Evolutionary conservation across 2,888 invertebrate genomes (phyloP), one percentile per base, ranked within the genome.

Genomic region (Tachina grossa): DNA sequence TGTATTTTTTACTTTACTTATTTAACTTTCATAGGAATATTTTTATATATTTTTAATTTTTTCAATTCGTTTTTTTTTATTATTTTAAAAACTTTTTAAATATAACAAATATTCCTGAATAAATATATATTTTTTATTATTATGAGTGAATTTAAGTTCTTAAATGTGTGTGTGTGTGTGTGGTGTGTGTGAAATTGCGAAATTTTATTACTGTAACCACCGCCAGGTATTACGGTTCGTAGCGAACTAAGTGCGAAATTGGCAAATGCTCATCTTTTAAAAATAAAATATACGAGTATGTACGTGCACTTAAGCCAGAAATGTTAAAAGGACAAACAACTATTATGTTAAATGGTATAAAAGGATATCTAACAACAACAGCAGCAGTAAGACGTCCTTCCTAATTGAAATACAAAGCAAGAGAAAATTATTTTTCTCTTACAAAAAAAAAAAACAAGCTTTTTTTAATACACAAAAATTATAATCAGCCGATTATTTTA

Each of bases 221-320:
- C 85, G 85, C 55, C 71, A 63, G 57, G 71, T 79, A 66, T 43
- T 55, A 80, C 85, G 85, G 85, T 83, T 85, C 83, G 76, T 68
- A 76, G 74, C 68, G 85, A 85, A 85, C 85, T 85, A 83, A 85
- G 57, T 80, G 55, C 72, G 68, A 85, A 85, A 80, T 83, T 85
- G 66, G 47, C 71, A 85, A 85, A 85, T 77, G 59, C 83, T 85
- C 85, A 83, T 80, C 83, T 83, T 85, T 85, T 41, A 71, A 83
- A 53, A 41, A 63, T 3, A 55, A 16, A 55, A 1, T 39, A 10
- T 6, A n/a, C n/a, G n/a, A n/a, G n/a, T n/a, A 31, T 31, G 31
- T 31, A 31, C 5, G 5, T 31, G 31, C 47, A 77, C 45, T n/a
- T 9, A 13, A 31, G 22, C n/a, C 49, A 63, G 8, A 22, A 72